Evolutionary conservation across 2,797 vertebrate species (phyloP).

Genomic region (Halcyon leucocephala): DNA sequence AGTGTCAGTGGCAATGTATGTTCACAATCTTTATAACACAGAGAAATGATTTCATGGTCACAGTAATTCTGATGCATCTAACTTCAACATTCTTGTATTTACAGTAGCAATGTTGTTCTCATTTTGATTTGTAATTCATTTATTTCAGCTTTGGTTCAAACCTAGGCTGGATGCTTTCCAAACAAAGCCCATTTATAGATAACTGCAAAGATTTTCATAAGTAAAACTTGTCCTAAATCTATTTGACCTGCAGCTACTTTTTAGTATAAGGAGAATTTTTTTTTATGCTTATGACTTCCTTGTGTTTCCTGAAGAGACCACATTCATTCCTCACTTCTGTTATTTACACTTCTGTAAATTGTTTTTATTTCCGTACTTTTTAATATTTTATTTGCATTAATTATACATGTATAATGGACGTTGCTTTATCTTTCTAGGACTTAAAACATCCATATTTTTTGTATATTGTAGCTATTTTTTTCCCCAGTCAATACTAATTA

Average conservation of each 20-base stretch:
- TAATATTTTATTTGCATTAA: background rate
- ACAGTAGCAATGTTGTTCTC: background rate
- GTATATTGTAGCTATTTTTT: background rate
- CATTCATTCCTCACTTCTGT: background rate
- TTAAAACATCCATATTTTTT: background rate
- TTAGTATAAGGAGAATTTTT: background rate
- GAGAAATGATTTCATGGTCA: background rate
- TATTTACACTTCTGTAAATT: background rate
- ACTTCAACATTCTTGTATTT: background rate
- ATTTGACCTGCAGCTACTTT: background rate
- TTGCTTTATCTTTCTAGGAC: background rate
- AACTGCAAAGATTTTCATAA: background rate
- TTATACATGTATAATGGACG: background rate
- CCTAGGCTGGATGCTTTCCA: background rate
- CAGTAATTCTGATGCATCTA: background rate
- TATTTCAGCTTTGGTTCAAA: background rate
- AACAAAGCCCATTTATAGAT: background rate
- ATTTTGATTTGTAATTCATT: background rate
- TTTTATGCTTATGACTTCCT: background rate
- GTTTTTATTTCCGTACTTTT: background rate
- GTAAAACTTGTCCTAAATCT: background rate
- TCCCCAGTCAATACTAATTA: background rate
- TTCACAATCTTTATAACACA: background rate
- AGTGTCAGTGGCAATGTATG: fast-evolving
- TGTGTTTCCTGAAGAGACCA: background rate